Conservation (phyloP, 2,888 invertebrate genomes). For the Argynnis bischoffii region DNA sequence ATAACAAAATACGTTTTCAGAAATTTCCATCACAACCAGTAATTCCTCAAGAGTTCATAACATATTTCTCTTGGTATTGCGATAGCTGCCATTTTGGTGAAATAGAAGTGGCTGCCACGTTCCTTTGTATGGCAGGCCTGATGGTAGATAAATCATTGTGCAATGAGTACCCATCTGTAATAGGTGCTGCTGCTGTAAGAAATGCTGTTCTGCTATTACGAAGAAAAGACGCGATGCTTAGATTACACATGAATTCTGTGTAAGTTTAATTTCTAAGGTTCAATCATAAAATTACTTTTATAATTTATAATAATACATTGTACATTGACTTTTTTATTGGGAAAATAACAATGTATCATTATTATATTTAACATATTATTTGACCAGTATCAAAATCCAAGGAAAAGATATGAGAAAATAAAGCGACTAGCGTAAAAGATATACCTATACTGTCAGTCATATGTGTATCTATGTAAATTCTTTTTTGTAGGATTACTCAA, state of each 20-base stretch:
- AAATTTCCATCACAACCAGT: slow-evolving; percentile 62
- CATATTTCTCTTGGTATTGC: slow-evolving; percentile 64
- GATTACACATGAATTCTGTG: slow-evolving; percentile 51
- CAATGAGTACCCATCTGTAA: slow-evolving; percentile 58
- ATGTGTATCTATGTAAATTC: too few species aligned
- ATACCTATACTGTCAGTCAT: too few species aligned
- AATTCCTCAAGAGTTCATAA: slow-evolving; percentile 63
- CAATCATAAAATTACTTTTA: neutral
- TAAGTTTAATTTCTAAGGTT: slow-evolving; percentile 46
- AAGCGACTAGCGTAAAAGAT: too few species aligned
- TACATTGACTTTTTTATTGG: neutral
- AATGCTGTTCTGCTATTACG: slow-evolving; percentile 57
- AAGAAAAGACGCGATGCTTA: slow-evolving; percentile 47
- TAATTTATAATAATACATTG: neutral
- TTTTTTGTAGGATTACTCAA: too few species aligned
- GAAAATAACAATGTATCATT: too few species aligned
- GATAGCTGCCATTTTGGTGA: slow-evolving; percentile 51
- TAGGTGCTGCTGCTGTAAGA: slow-evolving; percentile 60
- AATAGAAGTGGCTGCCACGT: slow-evolving; percentile 63
- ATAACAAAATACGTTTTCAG: slow-evolving; percentile 45
- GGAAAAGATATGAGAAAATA: too few species aligned
- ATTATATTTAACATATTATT: too few species aligned
- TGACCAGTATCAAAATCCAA: too few species aligned
- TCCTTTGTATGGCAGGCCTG: slow-evolving; percentile 60
- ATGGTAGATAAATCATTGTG: slow-evolving; percentile 57